These are phyloP conservation scores for Chionodraco myersi DNA, from an alignment of 2,113 vertebrate genomes.

Conservation along the genomic window DNA sequence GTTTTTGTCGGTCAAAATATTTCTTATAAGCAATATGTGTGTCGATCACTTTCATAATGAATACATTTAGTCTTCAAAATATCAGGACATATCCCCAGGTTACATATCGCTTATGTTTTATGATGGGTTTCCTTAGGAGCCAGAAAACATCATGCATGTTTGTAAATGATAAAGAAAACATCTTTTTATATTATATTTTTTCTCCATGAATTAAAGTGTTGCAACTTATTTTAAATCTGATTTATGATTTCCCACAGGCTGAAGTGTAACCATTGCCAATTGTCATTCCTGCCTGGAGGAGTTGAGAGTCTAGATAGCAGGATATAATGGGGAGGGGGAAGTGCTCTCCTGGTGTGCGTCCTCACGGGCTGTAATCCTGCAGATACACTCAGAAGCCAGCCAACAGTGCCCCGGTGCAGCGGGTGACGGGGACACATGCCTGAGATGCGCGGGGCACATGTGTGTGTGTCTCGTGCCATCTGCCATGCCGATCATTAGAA, in stretches of 20 bases:
- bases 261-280: not conserved
- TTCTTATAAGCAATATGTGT: not conserved
- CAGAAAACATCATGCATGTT: not conserved
- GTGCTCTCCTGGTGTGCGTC: not conserved
- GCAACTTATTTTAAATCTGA: not conserved
- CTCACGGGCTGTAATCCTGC: conserved; percentile 18
- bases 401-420: conserved; percentile 40
- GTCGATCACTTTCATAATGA: not conserved
- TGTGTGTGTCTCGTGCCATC: conserved; percentile 69
- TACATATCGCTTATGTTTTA: not conserved
- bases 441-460: conserved; percentile 35
- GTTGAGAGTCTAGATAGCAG: not conserved
- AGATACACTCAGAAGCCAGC: conserved; percentile 40
- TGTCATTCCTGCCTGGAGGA: not conserved
- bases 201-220: not conserved
- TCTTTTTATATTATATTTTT: not conserved
- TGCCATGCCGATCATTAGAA: conserved; percentile 71
- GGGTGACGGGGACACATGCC: conserved; percentile 44
- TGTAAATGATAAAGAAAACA: not conserved
- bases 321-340: not conserved
- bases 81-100: not conserved
- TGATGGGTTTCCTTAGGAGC: not conserved
- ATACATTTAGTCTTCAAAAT: not conserved
- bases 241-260: not conserved
- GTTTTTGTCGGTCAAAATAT: not conserved